Conservation (phyloP, 2,888 invertebrate species). For the Noctua pronuba region DNA sequence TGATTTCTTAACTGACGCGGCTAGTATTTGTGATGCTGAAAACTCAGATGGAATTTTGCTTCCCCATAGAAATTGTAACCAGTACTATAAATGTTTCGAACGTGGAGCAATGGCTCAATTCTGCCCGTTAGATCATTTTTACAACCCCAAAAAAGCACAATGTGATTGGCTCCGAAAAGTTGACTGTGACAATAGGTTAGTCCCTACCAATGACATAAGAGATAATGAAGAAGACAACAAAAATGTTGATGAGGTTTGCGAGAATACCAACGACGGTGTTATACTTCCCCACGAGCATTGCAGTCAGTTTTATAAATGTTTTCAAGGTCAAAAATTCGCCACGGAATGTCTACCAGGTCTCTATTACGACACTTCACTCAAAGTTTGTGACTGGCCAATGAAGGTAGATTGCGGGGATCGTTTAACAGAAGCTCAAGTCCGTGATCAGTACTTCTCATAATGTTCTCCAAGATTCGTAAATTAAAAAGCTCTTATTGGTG, state of each 20-base stretch:
- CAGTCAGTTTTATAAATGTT: constrained; percentile 75
- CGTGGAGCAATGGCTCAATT: constrained; percentile 61
- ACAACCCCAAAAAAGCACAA: constrained; percentile 61
- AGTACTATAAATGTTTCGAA: constrained; percentile 69
- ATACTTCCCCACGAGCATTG: constrained; percentile 75
- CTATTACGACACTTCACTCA: constrained; percentile 67
- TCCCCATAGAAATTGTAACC: constrained; percentile 71
- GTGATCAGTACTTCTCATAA: background rate
- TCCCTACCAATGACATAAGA: constrained; percentile 19
- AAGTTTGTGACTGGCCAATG: constrained; percentile 75
- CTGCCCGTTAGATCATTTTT: constrained; percentile 63
- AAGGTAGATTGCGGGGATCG: constrained; percentile 73
- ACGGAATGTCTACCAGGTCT: constrained; percentile 66
- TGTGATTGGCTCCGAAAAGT: constrained; percentile 71
- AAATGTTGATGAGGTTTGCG: constrained; percentile 63
- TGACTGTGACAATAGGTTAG: constrained; percentile 64
- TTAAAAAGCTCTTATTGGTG: background rate
- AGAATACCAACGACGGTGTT: constrained; percentile 65
- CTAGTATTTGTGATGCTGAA: constrained; percentile 65
- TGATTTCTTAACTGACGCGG: constrained; percentile 65
- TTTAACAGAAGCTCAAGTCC: constrained; percentile 46
- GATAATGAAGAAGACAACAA: constrained; percentile 22
- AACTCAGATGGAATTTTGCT: constrained; percentile 65
- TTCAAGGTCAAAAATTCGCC: constrained; percentile 63
- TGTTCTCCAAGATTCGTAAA: background rate